Evolutionary conservation across 2,888 invertebrate genomes (phyloP), one percentile per base, ranked within the genome.

Genomic region (Belgica antarctica): DNA sequence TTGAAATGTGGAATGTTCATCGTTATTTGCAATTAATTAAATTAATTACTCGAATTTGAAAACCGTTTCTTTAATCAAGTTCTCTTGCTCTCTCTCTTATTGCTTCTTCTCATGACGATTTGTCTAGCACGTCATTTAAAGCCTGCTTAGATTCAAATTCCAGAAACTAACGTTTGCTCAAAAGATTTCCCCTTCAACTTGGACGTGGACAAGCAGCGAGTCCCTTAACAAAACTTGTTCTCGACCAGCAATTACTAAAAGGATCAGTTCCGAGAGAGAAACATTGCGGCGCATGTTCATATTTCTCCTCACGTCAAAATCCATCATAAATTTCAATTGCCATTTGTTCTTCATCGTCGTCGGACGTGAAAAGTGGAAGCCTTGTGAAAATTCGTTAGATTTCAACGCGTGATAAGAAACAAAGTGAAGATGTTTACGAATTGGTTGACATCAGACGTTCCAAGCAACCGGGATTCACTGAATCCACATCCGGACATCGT

Each of bases 401-500:
- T 70, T 70, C 24, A 70, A 70, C 70, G 70, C 24, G 57, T 25
- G 70, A 28, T 8, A 19, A 19, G 36, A 28, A 46, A 47, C 70
- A 41, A 57, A 17, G 12, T 59, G 62, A 73, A 70, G 63, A 80
- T 80, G 80, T 80, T 80, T 74, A 80, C 80, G 71, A 80, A 80
- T 74, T 80, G 80, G 80, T 72, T 80, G 73, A 80, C 80, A 27
- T 77, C 76, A 65, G 36, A 34, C 12, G 36, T 27, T 8, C 17
- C 70, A n/a, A 24, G 7, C n/a, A 41, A 24, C 4, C 17, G 25
- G 1, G 34, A 24, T 12, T 22, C 31, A 22, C 15, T n/a, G 8
- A 59, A 70, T 22, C 69, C 71, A 27, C 83, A 84, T 3, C 87
- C 87, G 0, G 88, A 88, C 75, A 85, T 87, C 19, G 78, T 85